Evolutionary conservation across 2,797 vertebrate genomes (phyloP), one percentile per base, ranked within the genome.

Genomic region (Tenualosa ilisha): DNA sequence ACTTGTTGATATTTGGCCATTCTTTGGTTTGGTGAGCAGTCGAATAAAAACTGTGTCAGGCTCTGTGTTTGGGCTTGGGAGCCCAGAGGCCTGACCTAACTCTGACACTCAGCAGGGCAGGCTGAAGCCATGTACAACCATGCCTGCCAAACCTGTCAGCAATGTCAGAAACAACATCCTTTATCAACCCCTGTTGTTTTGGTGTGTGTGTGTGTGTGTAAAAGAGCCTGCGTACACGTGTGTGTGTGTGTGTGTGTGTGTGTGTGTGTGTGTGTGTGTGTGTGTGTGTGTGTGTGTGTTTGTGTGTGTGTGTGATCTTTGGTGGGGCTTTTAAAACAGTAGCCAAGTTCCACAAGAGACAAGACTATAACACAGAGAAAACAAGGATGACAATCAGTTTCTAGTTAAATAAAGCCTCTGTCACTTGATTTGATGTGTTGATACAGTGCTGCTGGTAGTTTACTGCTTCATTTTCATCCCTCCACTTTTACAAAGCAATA

Each of bases 61-160:
- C 8, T 26, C 59, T 24, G 22, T 63, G 81, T 43, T 63, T 86
- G 83, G 61, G 86, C 83, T 56, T 82, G 81, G 51, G 13, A 46
- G 43, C 82, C 53, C 31, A 83, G 84, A 72, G 83, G 83, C 75
- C 65, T 26, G 53, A 61, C 17, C 53, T 12, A 59, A 26, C 85
- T 65, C 89, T 0, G 0, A 85, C 63, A 81, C 17, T 89, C 88
- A 89, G 90, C 81, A 61, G 89, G 89, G 90, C 86, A 89, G 85
- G 15, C 0, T 56, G 50, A 81, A 86, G 68, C 81, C 82, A 81
- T 83, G 63, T 84, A 81, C 26, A 86, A 82, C 56, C 87, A 85
- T 84, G 85, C 0, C 87, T 93, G 91, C 91, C 92, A 93, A 82
- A 83, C 88, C 88, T 91, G 90, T 92, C 0, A 4, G 88, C 90